A percentile compares a stretch with the other conserved stretches of the same genome.
Conservation (phyloP, 1,140 invertebrate genomes). For the Drosophila mayri region DNA sequence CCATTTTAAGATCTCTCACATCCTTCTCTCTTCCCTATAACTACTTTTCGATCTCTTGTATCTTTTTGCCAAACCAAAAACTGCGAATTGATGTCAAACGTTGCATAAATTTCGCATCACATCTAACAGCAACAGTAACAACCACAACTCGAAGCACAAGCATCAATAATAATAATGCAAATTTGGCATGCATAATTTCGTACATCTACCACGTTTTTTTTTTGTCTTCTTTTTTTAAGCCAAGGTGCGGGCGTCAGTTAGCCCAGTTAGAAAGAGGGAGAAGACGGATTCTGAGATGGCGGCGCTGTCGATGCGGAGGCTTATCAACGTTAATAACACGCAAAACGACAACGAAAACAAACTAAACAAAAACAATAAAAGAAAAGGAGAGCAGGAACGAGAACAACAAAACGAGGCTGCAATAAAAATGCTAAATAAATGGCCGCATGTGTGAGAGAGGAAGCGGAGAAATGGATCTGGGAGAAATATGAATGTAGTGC, state of each 20-base stretch:
- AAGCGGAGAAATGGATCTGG: slow-evolving; percentile 34
- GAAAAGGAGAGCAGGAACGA: slow-evolving; percentile 66
- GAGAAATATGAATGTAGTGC: slow-evolving; percentile 78
- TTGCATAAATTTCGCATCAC: slow-evolving; percentile 76
- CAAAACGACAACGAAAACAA: slow-evolving; percentile 48
- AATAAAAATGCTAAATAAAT: slow-evolving; percentile 80
- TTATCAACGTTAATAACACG: slow-evolving; percentile 72
- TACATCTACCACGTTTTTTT: slow-evolving; percentile 10
- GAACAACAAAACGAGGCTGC: slow-evolving; percentile 69
- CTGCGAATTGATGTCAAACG: slow-evolving; percentile 68
- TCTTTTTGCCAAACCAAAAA: slow-evolving; percentile 30
- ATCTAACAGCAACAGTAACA: slow-evolving; percentile 37
- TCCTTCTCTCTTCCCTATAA: slow-evolving; percentile 17
- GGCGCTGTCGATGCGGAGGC: slow-evolving; percentile 30
- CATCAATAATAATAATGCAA: slow-evolving; percentile 55
- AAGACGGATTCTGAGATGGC: slow-evolving; percentile 18
- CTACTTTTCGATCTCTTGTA: slow-evolving; percentile 5
- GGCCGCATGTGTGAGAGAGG: slow-evolving; percentile 49
- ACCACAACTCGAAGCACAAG: slow-evolving; percentile 21
- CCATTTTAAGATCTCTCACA: slow-evolving; percentile 25
- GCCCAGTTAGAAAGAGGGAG: slow-evolving; percentile 29
- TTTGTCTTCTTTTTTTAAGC: slow-evolving; percentile 30
- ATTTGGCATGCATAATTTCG: slow-evolving; percentile 72
- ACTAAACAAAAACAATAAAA: slow-evolving; percentile 40
- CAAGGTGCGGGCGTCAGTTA: slow-evolving; percentile 68